These are phyloP conservation scores for Dysdera silvatica DNA, from an alignment of 1,140 invertebrate genomes.

Conservation along the genomic window DNA sequence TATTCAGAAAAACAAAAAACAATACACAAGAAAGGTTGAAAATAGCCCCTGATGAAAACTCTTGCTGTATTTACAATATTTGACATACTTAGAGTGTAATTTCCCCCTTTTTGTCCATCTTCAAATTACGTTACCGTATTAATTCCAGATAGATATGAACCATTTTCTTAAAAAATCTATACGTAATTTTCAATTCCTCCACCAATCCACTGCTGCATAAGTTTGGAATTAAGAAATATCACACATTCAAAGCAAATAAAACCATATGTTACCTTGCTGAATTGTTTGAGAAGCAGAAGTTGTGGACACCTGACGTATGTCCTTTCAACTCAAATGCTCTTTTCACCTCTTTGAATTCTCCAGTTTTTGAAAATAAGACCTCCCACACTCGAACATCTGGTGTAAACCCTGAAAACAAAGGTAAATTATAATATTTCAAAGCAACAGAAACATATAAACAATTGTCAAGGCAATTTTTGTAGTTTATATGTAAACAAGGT, in stretches of 20 bases:
- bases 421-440: neutral
- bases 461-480: neutral
- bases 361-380: slow-evolving; percentile 62
- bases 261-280: slow-evolving; percentile 50
- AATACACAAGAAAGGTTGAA: too few relatives aligned
- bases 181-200: neutral
- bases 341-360: slow-evolving; percentile 64
- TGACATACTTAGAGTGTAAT: too few relatives aligned
- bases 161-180: neutral
- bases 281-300: slow-evolving; percentile 70
- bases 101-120: too few relatives aligned
- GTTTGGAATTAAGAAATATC: neutral
- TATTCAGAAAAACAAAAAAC: too few relatives aligned
- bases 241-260: neutral
- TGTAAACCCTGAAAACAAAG: slow-evolving; percentile 57
- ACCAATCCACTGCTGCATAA: neutral
- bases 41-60: too few relatives aligned
- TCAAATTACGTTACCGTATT: too few relatives aligned
- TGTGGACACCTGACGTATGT: slow-evolving; percentile 70
- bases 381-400: slow-evolving; percentile 81
- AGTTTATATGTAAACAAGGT: too few relatives aligned
- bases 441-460: neutral
- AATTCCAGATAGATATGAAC: neutral
- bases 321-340: slow-evolving; percentile 72
- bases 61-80: too few relatives aligned